A percentile compares a stretch with the other conserved stretches of the same genome.
phyloP scores from a whole-genome alignment of 2,888 invertebrate species.

The Thecophora atra region DNA sequence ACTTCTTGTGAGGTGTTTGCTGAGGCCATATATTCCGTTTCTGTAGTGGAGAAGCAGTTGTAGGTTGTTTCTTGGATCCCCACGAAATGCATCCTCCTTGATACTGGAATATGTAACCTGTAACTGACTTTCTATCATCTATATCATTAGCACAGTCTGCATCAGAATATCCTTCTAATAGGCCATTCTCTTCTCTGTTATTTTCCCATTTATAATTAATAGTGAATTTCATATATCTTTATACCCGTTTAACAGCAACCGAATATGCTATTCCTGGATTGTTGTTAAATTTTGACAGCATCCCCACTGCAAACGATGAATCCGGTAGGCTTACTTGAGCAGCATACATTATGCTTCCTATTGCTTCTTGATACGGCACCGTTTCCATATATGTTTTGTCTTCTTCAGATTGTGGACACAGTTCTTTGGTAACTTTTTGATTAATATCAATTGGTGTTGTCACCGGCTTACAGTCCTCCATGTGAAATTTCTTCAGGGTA shows the following conservation, averaged over 20 bases:
- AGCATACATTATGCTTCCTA: too few relatives aligned
- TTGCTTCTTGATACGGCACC: too few relatives aligned
- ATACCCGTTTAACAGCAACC: too few relatives aligned
- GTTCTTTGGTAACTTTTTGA: too few relatives aligned
- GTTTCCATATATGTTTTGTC: too few relatives aligned
- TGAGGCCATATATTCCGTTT: conserved; percentile 43
- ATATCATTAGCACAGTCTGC: conserved; percentile 6
- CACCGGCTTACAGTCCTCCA: too few relatives aligned
- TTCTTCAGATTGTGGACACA: too few relatives aligned
- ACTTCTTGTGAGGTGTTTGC: conserved; percentile 31
- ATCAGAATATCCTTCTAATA: conserved; percentile 4
- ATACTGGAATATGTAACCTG: background rate
- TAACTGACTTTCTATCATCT: conserved; percentile 8
- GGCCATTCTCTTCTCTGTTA: background rate
- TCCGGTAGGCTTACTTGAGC: too few relatives aligned
- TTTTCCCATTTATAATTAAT: background rate
- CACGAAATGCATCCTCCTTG: conserved; percentile 16
- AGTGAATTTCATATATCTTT: conserved; percentile 1
- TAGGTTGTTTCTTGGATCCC: conserved; percentile 33
- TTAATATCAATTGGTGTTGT: too few relatives aligned
- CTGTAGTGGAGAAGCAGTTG: conserved; percentile 40
- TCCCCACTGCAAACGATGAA: too few relatives aligned
- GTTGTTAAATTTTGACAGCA: background rate
- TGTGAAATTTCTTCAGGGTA: too few relatives aligned
- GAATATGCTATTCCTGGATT: too few relatives aligned